Percentiles rank a stretch among this genome's conserved stretches.
Conservation (phyloP, 2,888 invertebrate genomes). For the Mythimna loreyi region DNA sequence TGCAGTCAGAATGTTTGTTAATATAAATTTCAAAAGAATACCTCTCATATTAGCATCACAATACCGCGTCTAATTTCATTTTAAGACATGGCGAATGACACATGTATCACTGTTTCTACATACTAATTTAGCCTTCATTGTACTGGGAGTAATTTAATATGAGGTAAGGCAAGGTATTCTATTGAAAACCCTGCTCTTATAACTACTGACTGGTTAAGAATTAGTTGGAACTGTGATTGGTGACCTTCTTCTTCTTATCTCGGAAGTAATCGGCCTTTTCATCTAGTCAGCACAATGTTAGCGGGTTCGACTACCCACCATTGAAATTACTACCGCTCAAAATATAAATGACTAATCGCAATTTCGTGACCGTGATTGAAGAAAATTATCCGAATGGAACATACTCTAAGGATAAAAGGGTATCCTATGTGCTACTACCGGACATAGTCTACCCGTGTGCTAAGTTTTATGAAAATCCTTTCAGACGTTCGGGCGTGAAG, state of each 20-base stretch:
- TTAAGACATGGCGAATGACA: constrained; percentile 46
- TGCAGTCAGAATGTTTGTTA: constrained; percentile 55
- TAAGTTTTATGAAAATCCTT: no score
- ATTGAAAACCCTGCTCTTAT: constrained; percentile 7
- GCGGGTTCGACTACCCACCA: neutral
- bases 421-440: no score
- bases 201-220: neutral
- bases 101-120: constrained; percentile 53
- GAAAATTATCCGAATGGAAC: no score
- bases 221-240: neutral
- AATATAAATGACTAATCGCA: neutral
- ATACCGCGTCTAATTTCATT: constrained; percentile 60
- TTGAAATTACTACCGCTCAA: neutral
- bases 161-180: constrained; percentile 29
- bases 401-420: no score
- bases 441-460: no score
- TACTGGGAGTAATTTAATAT: constrained; percentile 52
- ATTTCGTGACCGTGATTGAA: no score
- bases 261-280: neutral
- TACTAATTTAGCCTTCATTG: constrained; percentile 51
- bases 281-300: neutral
- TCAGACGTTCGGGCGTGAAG: no score
- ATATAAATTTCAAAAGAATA: constrained; percentile 65
- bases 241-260: neutral
- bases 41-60: constrained; percentile 56